Evolutionary conservation across 2,113 vertebrate genomes (phyloP).

Genomic region (Pomatorhinus ruficollis): DNA sequence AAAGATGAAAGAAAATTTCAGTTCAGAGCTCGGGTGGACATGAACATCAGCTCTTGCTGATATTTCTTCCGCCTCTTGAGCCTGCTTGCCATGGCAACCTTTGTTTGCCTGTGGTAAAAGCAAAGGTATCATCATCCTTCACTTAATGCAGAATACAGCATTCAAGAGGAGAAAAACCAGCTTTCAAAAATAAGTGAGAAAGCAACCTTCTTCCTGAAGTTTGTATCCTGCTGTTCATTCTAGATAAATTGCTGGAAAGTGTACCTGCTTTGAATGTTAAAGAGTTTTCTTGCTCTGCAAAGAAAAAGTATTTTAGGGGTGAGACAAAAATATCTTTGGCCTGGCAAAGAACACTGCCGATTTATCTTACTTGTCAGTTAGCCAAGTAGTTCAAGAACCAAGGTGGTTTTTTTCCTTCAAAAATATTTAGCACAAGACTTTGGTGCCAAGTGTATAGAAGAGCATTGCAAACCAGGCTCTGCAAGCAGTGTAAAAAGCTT

Average conservation of each 20-base stretch:
- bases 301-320: background rate
- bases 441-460: background rate
- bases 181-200: constrained; percentile 23
- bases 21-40: constrained; percentile 30
- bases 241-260: background rate
- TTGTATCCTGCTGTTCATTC: background rate
- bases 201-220: background rate
- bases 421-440: background rate
- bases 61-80: constrained; percentile 23
- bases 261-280: background rate
- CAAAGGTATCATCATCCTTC: constrained; percentile 49
- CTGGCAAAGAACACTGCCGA: background rate
- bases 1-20: constrained; percentile 77
- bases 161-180: background rate
- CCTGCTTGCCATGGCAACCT: constrained; percentile 75
- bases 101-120: constrained; percentile 42
- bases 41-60: constrained; percentile 1
- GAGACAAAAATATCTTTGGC: background rate
- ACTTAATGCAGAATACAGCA: background rate
- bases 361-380: background rate
- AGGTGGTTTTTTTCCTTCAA: accelerated
- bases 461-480: background rate
- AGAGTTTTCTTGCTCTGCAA: background rate
- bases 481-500: background rate
- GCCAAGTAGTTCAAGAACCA: background rate